Evolutionary conservation across 2,888 invertebrate genomes (phyloP).

Genomic region (Ormyrus nitidulus): DNA sequence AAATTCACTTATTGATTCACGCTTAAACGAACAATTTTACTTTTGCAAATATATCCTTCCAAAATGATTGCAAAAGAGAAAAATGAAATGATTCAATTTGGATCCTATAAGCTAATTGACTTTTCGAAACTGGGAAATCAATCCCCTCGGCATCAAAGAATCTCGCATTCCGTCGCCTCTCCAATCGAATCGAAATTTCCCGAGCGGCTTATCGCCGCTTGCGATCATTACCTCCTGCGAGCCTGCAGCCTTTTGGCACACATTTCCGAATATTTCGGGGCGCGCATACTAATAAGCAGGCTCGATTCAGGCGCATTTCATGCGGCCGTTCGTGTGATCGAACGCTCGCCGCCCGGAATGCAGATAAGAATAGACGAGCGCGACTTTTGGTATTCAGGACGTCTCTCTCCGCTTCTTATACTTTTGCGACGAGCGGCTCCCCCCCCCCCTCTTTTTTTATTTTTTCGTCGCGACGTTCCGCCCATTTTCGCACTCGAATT

Average conservation of each 20-base stretch:
- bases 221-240: too few relatives aligned
- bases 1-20: too few relatives aligned
- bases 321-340: not conserved
- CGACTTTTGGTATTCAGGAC: slow-evolving; percentile 30
- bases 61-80: too few relatives aligned
- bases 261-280: slow-evolving; percentile 7
- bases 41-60: too few relatives aligned
- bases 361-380: slow-evolving; percentile 21
- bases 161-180: not conserved
- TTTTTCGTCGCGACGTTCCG: not conserved
- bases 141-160: too few relatives aligned
- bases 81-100: too few relatives aligned
- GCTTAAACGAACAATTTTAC: too few relatives aligned
- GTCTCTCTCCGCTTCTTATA: not conserved
- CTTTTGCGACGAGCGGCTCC: not conserved
- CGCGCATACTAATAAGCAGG: slow-evolving; percentile 16
- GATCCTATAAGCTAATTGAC: too few relatives aligned
- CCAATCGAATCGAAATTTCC: slow-evolving; percentile 4
- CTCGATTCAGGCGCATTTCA: not conserved
- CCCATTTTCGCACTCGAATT: not conserved
- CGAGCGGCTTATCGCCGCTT: not conserved
- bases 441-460: not conserved
- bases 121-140: too few relatives aligned
- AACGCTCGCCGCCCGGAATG: not conserved
- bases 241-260: not conserved